Evolutionary conservation across 2,113 vertebrate species (phyloP), one percentile per base, ranked within the genome.

Genomic region (Cephalopholis sonnerati): DNA sequence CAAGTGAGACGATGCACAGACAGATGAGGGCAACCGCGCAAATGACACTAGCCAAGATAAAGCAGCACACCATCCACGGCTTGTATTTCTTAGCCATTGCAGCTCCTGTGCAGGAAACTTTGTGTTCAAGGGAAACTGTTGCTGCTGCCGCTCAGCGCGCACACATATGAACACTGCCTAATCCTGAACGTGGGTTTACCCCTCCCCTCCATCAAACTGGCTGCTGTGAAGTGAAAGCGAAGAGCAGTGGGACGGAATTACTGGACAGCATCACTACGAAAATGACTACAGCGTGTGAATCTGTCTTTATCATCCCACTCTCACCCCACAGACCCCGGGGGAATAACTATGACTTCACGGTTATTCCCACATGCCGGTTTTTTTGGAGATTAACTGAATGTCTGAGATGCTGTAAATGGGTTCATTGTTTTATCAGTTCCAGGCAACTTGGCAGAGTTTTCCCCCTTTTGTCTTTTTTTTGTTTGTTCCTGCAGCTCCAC

Each of bases 21-120:
- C 67, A 85, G 3, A 90, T 46, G 2, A 93, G 15, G 2, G n/a
- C 74, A 0, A 74, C 79, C 0, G 64, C 62, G 61, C 82, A 54
- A 0, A 90, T 6, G 0, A 90, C 20, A 10, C 51, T 69, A 0
- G 44, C 25, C 3, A 82, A 51, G 25, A 77, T 10, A 10, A 77
- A 63, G 67, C 80, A 91, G 68, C 85, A 64, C 58, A 87, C 13
- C 59, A 88, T 3, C 82, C 87, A 92, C 1, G 81, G 46, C 25
- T 76, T 91, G 1, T 3, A 53, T 17, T 66, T 44, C 8, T 44
- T 79, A 4, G 81, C 90, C 94, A 94, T 94, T 13, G 0, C 0
- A 29, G 18, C 64, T 24, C 44, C 1, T 13, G 24, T 44, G 32
- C 16, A 10, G 4, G 15, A 27, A 65, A 50, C 17, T 46, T 32